phyloP scores from a whole-genome alignment of 2,888 invertebrate genomes.

The Uropetala carovei region DNA sequence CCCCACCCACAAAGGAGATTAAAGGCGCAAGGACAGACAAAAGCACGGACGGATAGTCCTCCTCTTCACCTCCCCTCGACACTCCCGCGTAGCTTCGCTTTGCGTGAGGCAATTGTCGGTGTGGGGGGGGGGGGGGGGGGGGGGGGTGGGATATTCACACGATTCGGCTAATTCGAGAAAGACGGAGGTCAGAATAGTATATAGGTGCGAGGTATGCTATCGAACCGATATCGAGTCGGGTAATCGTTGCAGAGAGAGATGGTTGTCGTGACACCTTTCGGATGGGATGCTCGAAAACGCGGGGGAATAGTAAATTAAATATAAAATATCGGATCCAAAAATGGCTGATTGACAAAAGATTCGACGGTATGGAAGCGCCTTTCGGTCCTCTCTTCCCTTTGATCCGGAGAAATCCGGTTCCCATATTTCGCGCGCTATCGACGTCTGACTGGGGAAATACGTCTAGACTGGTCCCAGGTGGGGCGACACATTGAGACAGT shows the following conservation, averaged over 20 bases:
- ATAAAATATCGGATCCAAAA: neutral
- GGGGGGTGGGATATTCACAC: neutral
- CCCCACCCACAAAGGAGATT: neutral
- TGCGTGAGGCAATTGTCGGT: neutral
- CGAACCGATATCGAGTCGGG: too few relatives aligned
- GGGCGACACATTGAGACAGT: conserved; percentile 11
- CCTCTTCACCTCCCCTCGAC: neutral
- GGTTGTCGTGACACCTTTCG: too few relatives aligned
- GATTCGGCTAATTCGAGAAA: neutral
- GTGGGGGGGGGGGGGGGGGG: neutral
- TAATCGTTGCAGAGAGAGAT: too few relatives aligned
- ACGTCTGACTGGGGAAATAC: conserved; percentile 8
- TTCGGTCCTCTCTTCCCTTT: neutral
- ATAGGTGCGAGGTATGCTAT: too few relatives aligned
- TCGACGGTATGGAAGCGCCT: neutral
- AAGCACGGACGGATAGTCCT: neutral
- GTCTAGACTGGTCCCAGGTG: conserved; percentile 15
- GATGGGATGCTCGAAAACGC: too few relatives aligned
- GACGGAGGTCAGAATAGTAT: neutral
- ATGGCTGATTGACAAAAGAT: neutral
- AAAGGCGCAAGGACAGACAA: neutral
- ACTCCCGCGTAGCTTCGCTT: neutral
- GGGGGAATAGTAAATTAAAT: too few relatives aligned
- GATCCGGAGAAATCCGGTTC: neutral
- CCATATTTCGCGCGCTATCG: neutral